Conservation (phyloP, 2,888 invertebrate genomes). For the Phengaris arion region DNA sequence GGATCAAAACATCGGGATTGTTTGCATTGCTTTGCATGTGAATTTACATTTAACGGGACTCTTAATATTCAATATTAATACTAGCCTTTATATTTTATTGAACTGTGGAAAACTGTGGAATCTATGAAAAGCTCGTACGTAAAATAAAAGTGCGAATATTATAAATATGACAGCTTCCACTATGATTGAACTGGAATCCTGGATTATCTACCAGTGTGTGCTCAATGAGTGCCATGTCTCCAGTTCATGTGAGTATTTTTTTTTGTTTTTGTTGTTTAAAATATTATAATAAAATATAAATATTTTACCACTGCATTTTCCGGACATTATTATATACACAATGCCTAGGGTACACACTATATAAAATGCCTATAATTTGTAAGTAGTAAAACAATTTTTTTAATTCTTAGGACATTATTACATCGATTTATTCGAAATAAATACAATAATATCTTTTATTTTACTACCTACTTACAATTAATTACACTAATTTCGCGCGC, state of each 20-base stretch:
- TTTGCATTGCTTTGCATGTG: slow-evolving; percentile 45
- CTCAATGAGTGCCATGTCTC: slow-evolving; percentile 83
- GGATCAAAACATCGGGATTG: slow-evolving; percentile 56
- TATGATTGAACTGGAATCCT: slow-evolving; percentile 84
- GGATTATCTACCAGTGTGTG: slow-evolving; percentile 85
- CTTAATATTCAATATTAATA: background rate
- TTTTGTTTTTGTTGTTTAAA: slow-evolving; percentile 12
- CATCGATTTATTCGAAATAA: too few relatives aligned
- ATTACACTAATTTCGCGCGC: background rate
- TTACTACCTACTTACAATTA: too few relatives aligned
- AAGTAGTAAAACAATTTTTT: too few relatives aligned
- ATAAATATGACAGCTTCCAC: slow-evolving; percentile 75
- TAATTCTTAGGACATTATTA: too few relatives aligned
- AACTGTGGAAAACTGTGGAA: slow-evolving; percentile 7
- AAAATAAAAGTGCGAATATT: slow-evolving; percentile 42
- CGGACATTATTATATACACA: too few relatives aligned
- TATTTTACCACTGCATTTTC: background rate
- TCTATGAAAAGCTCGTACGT: slow-evolving; percentile 39
- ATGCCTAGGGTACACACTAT: too few relatives aligned
- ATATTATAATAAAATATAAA: slow-evolving; percentile 28
- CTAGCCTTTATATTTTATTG: background rate
- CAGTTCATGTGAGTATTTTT: slow-evolving; percentile 80
- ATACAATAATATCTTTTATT: too few relatives aligned
- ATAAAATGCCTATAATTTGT: too few relatives aligned
- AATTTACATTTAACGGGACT: slow-evolving; percentile 45